Conservation (phyloP, 2,797 vertebrate genomes). For the Agapornis canus region DNA sequence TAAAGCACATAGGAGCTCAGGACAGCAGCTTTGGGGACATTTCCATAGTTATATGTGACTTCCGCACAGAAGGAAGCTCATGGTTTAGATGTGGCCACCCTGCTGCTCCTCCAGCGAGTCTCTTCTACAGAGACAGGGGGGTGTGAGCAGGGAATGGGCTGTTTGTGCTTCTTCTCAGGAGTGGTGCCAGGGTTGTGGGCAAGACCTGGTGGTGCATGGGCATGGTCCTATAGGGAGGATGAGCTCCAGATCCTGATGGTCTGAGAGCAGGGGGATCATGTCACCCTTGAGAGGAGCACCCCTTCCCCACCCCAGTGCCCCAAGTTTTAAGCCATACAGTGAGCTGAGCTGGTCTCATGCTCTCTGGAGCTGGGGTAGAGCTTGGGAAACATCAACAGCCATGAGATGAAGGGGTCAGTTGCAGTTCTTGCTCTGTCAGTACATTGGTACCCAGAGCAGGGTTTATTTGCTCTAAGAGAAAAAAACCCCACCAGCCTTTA, state of each 20-base stretch:
- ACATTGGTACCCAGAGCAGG: background rate
- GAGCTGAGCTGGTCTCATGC: background rate
- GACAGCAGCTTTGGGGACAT: background rate
- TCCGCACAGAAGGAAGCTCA: background rate
- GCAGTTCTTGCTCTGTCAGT: background rate
- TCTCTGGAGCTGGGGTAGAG: background rate
- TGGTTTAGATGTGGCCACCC: background rate
- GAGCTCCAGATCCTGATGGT: background rate
- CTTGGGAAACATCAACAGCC: background rate
- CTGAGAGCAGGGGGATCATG: background rate
- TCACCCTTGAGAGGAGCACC: background rate
- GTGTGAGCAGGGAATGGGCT: background rate
- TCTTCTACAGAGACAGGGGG: background rate
- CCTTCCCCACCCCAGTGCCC: background rate
- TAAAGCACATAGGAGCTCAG: background rate
- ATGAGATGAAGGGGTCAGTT: background rate
- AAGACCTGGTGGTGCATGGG: background rate
- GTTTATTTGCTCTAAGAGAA: constrained; percentile 25
- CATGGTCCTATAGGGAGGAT: background rate
- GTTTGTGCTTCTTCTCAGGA: background rate
- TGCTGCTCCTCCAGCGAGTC: background rate
- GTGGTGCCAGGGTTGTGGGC: background rate
- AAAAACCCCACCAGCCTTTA: background rate
- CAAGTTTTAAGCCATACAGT: background rate
- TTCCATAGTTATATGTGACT: background rate